Evolutionary conservation across 35 echinoderm and acorn worm genomes (phyloP), one percentile per base, ranked within the genome.

Genomic region (Ptychodera flava): DNA sequence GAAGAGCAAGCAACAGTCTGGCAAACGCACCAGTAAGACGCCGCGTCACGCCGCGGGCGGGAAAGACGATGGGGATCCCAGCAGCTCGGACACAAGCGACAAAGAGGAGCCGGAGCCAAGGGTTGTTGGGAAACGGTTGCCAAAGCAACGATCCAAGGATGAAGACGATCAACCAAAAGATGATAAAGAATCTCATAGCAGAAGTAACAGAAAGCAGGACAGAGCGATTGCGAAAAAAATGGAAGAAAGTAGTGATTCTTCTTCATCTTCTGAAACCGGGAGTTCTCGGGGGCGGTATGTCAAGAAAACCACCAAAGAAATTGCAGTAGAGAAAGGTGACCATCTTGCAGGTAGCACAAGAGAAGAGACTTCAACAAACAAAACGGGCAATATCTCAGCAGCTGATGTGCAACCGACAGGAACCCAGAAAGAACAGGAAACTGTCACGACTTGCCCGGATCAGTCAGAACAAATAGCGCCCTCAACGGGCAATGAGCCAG

Each of bases 131-230:
- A 6, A 64, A 64, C 6, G 45, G 45, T 64, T 64, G 45, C 45
- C 45, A 64, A 64, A 64, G 45, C 45, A 64, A 64, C 45, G 45
- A 12, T 64, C 45, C 6, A 64, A 64, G 35, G 81, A 36, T 33
- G 81, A 83, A 31, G 22, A 36, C 33, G 31, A 36, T 36, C 35
- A 75, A 78, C 33, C 33, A 78, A 76, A 89, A 35, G 88, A 89
- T 33, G 35, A 35, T 36, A 31, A 89, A 89, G 33, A 88, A 80
- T 16, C 35, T 77, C 35, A 16, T 29, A 78, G 30, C 34, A 37
- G 33, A 87, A 87, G 31, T 33, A 79, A 78, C 33, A 0, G 77
- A 35, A 83, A 30, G 14, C 1, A 0, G 35, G 35, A 83, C 16
- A 83, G 37, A 28, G 82, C 12, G 1, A 12, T 81, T 15, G 35